These are phyloP conservation scores for Coregonus ussuriensis DNA, from an alignment of 2,797 vertebrate species.

Conservation along the genomic window DNA sequence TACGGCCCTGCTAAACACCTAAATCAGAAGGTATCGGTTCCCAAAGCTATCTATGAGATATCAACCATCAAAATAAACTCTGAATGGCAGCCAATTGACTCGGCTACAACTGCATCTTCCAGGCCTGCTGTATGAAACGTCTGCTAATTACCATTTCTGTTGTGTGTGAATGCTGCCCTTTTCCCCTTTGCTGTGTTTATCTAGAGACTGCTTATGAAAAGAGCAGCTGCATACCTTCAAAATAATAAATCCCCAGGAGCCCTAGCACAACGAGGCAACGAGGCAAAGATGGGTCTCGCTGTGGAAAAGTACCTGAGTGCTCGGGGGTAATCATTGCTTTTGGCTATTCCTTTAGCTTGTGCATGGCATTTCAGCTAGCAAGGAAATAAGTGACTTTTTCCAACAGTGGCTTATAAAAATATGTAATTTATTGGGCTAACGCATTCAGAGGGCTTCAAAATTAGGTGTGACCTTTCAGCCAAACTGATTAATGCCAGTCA, in stretches of 20 bases:
- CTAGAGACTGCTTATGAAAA: slow-evolving; percentile 15
- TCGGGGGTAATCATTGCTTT: slow-evolving; percentile 13
- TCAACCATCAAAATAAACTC: slow-evolving; percentile 4
- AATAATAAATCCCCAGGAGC: slow-evolving; percentile 11
- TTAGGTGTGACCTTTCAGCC: neutral
- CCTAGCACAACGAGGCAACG: neutral
- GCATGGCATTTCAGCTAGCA: neutral
- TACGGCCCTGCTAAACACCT: no score
- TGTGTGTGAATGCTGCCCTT: neutral
- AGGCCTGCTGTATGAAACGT: slow-evolving; percentile 16
- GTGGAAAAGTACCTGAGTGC: neutral
- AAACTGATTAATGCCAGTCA: neutral
- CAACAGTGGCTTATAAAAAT: neutral
- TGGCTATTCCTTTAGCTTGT: neutral
- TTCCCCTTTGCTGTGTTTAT: slow-evolving; percentile 32
- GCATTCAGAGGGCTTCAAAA: neutral
- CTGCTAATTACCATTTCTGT: slow-evolving; percentile 38
- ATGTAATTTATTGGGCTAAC: neutral
- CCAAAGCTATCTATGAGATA: neutral
- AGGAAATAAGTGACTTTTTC: neutral
- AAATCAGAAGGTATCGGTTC: neutral
- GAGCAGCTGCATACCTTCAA: slow-evolving; percentile 30
- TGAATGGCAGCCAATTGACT: slow-evolving; percentile 33
- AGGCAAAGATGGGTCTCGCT: slow-evolving; percentile 11
- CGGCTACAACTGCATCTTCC: slow-evolving; percentile 7